phyloP scores from a whole-genome alignment of 2,888 invertebrate genomes.

The Petrolisthes manimaculis region DNA sequence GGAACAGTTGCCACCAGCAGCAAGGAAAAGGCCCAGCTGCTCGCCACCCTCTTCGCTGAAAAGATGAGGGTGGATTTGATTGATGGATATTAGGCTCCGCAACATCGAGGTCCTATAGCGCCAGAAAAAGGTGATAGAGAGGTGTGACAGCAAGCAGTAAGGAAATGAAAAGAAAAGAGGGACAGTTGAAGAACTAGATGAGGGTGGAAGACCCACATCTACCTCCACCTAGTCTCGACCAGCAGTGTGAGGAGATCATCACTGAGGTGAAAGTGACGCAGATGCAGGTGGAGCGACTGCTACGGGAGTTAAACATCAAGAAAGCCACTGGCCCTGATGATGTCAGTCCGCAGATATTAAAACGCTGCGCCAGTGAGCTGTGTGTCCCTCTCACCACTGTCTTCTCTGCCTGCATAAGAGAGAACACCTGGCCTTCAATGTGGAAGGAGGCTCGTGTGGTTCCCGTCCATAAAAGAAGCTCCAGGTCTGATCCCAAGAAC shows the following conservation, averaged over 20 bases:
- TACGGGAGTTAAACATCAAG: background rate
- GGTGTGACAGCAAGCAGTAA: no score
- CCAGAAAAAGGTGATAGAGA: no score
- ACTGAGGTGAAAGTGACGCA: background rate
- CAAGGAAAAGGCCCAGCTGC: background rate
- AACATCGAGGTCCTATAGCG: no score
- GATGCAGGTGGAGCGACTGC: background rate
- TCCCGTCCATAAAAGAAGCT: no score
- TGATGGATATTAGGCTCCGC: no score
- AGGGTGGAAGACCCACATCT: background rate
- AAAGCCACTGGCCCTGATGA: constrained; percentile 5
- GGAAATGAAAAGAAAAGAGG: no score
- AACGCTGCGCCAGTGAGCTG: background rate
- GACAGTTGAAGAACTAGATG: no score
- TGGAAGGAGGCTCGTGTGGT: no score
- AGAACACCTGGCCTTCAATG: no score
- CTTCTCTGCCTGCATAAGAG: background rate
- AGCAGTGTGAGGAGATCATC: background rate
- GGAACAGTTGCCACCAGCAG: no score
- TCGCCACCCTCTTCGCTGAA: background rate
- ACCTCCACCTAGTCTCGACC: background rate
- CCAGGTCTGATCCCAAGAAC: no score
- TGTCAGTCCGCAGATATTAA: background rate
- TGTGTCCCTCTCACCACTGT: background rate
- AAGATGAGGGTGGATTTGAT: background rate